Evolutionary conservation across 2,113 vertebrate genomes (phyloP), one percentile per base, ranked within the genome.

Genomic region (Hiodon alosoides): DNA sequence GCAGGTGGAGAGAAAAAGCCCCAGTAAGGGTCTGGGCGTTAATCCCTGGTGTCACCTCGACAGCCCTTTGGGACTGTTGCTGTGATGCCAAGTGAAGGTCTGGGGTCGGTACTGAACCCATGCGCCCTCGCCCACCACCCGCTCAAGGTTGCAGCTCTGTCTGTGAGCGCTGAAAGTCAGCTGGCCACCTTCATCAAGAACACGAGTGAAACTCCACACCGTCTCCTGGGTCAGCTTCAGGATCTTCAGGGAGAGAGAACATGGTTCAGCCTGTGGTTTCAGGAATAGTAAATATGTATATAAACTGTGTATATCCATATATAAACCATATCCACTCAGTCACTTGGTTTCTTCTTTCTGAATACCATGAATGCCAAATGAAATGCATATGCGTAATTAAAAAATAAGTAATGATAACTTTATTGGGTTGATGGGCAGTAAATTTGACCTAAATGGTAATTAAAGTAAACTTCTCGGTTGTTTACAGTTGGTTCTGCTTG

Each of bases 41-140:
- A 85, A 90, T 85, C 82, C 85, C 79, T 61, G 78, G 73, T 85
- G 87, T 88, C 88, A 86, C 83, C 79, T 76, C 82, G 84, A 87
- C 85, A 84, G 83, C 67, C 77, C 11, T 75, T 71, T 78, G 77
- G 82, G 85, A 85, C 77, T 67, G 76, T 69, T 79, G 84, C 79
- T 83, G 82, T 78, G 75, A 71, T 80, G 82, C 78, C 84, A 78
- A 13, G 76, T 79, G 81, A 79, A 67, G 16, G 79, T 87, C 83
- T 11, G 55, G 71, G 80, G 82, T 86, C 81, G 79, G 81, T 80
- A 87, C 90, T 91, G 90, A 90, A 85, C 89, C 81, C 78, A 85
- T 84, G 31, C 16, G 64, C 86, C 79, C 77, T 77, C 69, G 68
- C 52, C 46, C 81, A 62, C 82, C 86, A 83, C 71, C 73, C 75